phyloP scores from a whole-genome alignment of 2,888 invertebrate genomes.

The Graphium colonna region DNA sequence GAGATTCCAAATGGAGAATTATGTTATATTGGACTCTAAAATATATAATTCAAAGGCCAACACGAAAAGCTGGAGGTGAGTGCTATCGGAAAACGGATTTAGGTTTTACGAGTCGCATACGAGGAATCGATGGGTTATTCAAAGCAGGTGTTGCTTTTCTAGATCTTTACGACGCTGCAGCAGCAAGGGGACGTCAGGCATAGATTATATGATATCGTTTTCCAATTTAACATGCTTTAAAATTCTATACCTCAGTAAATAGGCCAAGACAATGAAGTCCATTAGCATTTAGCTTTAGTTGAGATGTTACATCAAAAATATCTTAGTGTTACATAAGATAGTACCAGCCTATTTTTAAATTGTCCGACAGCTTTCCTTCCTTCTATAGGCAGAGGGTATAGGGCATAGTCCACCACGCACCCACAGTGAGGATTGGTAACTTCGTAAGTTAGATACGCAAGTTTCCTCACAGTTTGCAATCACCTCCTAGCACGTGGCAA shows the following conservation, averaged over 20 bases:
- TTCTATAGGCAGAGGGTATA: no score
- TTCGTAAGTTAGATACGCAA: no score
- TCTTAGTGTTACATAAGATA: no score
- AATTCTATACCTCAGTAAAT: not conserved
- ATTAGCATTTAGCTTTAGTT: no score
- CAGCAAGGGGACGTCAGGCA: slow-evolving; percentile 8
- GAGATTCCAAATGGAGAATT: not conserved
- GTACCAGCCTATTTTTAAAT: no score
- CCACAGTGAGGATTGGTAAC: no score
- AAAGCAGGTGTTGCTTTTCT: slow-evolving; percentile 55
- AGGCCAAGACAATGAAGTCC: no score
- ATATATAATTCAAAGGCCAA: slow-evolving; percentile 1
- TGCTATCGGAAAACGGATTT: slow-evolving; percentile 35
- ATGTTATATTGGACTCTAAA: not conserved
- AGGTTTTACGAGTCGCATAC: slow-evolving; percentile 47
- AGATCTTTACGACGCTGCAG: slow-evolving; percentile 15
- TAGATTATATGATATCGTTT: slow-evolving; percentile 2
- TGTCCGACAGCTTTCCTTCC: no score
- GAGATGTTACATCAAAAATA: no score
- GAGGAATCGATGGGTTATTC: slow-evolving; percentile 60
- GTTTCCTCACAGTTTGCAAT: no score
- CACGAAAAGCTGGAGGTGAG: slow-evolving; percentile 11
- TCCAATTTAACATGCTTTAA: not conserved
- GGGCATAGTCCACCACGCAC: no score
- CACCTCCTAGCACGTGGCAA: no score